These are phyloP conservation scores for Amphipoea oculea DNA, from an alignment of 2,888 invertebrate genomes.

Conservation along the genomic window DNA sequence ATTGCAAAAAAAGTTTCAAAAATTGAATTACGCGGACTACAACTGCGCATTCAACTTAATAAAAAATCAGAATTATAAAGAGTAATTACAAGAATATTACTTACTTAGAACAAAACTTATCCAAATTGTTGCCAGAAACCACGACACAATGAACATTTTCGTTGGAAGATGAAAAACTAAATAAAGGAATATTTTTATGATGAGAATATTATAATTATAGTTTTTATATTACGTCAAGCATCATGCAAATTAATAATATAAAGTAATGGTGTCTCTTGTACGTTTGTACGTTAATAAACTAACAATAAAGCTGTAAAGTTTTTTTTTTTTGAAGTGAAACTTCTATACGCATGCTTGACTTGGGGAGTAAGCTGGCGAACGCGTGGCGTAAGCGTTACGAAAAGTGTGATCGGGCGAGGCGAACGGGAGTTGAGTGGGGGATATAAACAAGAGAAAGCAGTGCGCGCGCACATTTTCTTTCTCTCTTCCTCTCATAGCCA, in stretches of 20 bases:
- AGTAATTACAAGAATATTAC: neutral
- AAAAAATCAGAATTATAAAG: neutral
- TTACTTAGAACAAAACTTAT: neutral
- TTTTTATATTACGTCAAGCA: neutral
- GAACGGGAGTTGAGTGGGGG: no score
- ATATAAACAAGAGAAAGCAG: no score
- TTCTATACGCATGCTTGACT: no score
- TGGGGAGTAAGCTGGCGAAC: no score
- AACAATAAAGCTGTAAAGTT: neutral
- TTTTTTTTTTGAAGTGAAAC: no score
- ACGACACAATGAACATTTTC: constrained; percentile 7
- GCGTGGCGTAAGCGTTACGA: no score
- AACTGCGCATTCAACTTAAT: no score
- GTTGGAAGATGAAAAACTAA: neutral
- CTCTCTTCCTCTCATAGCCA: no score
- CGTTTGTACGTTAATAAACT: neutral
- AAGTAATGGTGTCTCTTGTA: neutral
- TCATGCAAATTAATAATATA: neutral
- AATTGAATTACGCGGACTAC: no score
- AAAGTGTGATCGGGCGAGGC: no score
- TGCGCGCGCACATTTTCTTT: no score
- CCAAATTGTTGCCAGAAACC: neutral
- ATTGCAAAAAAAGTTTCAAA: no score
- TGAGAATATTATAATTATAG: neutral
- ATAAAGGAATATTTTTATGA: neutral